Conservation (phyloP, 2,113 vertebrate genomes). For the Hypanus sabinus region DNA sequence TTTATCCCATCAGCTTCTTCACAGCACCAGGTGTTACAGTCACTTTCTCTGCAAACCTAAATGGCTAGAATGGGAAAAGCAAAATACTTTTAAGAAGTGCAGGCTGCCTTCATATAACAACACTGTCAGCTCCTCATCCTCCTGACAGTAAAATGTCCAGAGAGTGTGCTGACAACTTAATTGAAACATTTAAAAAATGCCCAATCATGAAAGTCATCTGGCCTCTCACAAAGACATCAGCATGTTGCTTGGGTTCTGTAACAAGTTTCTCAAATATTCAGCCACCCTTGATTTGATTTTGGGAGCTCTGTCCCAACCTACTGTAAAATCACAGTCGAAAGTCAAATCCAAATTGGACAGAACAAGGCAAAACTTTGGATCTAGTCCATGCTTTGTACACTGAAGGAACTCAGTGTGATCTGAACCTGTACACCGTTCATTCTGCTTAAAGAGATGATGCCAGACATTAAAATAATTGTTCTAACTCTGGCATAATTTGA, state of each 20-base stretch:
- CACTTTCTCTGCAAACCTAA: not conserved
- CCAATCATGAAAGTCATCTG: not conserved
- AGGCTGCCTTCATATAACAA: not conserved
- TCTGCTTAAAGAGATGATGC: not conserved
- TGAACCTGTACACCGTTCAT: not conserved
- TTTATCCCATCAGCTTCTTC: not conserved
- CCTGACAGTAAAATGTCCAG: not conserved
- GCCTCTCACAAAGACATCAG: not conserved
- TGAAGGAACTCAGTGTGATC: not conserved
- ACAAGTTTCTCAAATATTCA: not conserved
- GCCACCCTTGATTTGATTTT: not conserved
- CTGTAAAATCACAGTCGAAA: not conserved
- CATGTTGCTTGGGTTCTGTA: too few species aligned
- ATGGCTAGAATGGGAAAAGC: not conserved
- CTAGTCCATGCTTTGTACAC: not conserved
- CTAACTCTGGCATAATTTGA: not conserved
- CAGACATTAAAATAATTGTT: constrained; percentile 9
- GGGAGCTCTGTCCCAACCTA: not conserved
- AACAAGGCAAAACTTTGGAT: not conserved
- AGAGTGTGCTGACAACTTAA: not conserved
- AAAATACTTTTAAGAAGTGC: not conserved
- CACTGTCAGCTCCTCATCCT: not conserved
- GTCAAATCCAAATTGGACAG: not conserved
- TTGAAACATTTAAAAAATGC: not conserved
- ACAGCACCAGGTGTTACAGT: not conserved